phyloP scores from a whole-genome alignment of 2,797 vertebrate species.

The Sebastes taczanowskii region DNA sequence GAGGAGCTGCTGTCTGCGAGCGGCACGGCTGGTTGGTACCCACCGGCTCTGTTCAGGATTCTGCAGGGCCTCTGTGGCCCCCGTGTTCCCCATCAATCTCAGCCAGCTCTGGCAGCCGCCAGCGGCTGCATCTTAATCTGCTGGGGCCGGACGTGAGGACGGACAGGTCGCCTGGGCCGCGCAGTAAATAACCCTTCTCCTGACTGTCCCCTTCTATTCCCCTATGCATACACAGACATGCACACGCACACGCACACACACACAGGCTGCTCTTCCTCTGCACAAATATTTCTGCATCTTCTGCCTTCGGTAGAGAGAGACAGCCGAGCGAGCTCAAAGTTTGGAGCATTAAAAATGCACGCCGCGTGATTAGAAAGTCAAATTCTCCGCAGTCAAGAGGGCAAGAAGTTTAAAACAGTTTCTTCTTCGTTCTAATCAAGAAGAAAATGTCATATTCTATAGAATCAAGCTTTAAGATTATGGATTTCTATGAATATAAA shows the following conservation, averaged over 20 bases:
- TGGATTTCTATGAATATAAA: not conserved
- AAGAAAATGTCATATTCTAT: no score
- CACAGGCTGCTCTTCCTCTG: not conserved
- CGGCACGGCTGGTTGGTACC: constrained; percentile 47
- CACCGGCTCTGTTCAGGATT: constrained; percentile 79
- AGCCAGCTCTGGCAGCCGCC: constrained; percentile 68
- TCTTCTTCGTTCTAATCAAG: not conserved
- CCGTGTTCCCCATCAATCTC: constrained; percentile 82
- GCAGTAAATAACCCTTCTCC: constrained; percentile 78
- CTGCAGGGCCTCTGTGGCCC: constrained; percentile 76
- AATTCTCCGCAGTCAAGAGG: not conserved
- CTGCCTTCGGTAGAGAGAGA: not conserved
- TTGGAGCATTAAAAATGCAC: not conserved
- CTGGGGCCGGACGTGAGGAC: constrained; percentile 78
- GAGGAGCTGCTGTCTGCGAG: constrained; percentile 46
- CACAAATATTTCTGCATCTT: constrained; percentile 14
- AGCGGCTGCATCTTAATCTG: constrained; percentile 79
- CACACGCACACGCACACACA: constrained; percentile 5
- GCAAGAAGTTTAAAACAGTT: not conserved
- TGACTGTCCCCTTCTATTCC: constrained; percentile 67
- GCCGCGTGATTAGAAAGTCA: not conserved
- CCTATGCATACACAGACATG: constrained; percentile 38
- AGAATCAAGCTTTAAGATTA: not conserved
- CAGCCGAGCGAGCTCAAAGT: not conserved
- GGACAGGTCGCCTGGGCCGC: constrained; percentile 75